Base-by-base conservation (phyloP, 1,140 invertebrate genomes). In the Oreohelix idahoensis region DNA sequence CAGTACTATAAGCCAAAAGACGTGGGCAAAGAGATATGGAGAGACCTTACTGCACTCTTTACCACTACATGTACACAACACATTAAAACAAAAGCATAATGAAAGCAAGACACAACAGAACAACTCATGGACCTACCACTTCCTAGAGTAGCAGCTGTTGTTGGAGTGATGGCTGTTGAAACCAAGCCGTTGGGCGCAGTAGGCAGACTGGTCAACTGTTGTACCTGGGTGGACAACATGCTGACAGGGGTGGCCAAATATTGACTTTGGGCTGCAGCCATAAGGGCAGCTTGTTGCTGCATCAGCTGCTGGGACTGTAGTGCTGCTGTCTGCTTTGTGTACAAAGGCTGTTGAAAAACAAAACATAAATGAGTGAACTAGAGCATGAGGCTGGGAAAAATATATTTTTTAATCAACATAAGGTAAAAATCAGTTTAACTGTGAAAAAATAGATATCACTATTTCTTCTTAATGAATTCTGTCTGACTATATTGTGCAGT, bases 231-330 rank as follows among this genome's bases (percentile, higher is more conserved):
- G 83, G 97, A 94, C 70, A 97, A 96, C 51, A 96, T 95, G 32
- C 93, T 92, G 96, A 98, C 97, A n/a, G 97, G 97, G 92, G 96
- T 97, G 92, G 98, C 96, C 84, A 96, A 95, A 76, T 92, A 92
- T 66, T 91, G 96, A 69, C 96, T 96, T 76, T 92, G 90, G 70
- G 91, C 86, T 36, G 89, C 89, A 15, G 97, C 97, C 95, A 98
- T 97, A 86, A 98, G 93, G 84, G 96, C 96, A 86, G 96, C 96
- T 94, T 98, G 97, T 94, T 97, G 97, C 95, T 97, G 95, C 89
- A 94, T 93, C 86, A 93, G 92, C 89, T 93, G 89, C 83, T 89
- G 87, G 53, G 66, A 85, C 29, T 73, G 77, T 29, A 79, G 36
- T 4, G 79, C 58, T 66, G 77, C 39, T 39, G 71, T 81, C 26